Evolutionary conservation across 2,888 invertebrate genomes (phyloP), one percentile per base, ranked within the genome.

Genomic region (Drosophila paramelanica): DNA sequence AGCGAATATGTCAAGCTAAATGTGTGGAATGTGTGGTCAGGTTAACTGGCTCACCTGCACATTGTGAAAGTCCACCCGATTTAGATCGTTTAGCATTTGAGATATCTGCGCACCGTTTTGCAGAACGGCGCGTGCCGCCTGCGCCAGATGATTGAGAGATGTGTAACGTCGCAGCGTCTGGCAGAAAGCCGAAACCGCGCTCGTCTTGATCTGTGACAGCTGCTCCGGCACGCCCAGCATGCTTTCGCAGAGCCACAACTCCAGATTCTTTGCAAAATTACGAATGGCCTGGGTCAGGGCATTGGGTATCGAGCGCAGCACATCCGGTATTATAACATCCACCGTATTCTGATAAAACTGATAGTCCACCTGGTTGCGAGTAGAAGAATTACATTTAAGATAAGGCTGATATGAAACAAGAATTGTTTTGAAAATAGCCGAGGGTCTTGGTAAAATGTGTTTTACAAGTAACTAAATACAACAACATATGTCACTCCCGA

Each of bases 1-100:
- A 14, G n/a, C 8, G 0, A 27, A 1, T 4, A 23, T 14, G 27
- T 17, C 17, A 17, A 17, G 17, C 17, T 1, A 17, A 17, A 17
- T 17, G 17, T 17, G 17, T 17, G 17, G 17, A 17, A 17, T 17
- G 17, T 17, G 17, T 17, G 17, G 10, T 25, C 3, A 14, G 1
- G 5, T 5, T 36, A 11, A 3, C 1, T 0, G 6, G 71, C 80
- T 73, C 92, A 96, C 96, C 94, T 97, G 98, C 13, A 99, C 98
- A 93, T 98, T 98, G 91, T 97, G 96, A 93, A 99, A 99, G 93
- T 99, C 99, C 43, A 99, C 98, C 79, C 98, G 96, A 93, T 98
- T 98, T 82, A 99, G 94, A 93, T 99, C 99, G 25, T 97, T 95
- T 73, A 98, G 93, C 99, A 99, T 99, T 94, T 99, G 97, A 81